Evolutionary conservation across 2,888 invertebrate genomes (phyloP).

Genomic region (Luffia ferchaultella): DNA sequence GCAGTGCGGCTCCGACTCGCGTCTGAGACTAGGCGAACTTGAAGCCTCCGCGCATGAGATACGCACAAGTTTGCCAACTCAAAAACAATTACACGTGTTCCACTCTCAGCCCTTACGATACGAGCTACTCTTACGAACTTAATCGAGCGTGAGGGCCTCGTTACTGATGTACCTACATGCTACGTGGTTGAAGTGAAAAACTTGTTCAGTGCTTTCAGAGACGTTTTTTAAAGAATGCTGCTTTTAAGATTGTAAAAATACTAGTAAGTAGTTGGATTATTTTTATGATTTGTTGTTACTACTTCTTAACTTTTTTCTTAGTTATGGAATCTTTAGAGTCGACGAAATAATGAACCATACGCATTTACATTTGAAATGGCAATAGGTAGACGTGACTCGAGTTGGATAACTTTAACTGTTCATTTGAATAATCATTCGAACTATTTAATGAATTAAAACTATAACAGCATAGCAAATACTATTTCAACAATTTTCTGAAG

Average conservation of each 20-base stretch:
- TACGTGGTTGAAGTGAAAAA: background rate
- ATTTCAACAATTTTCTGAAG: no score
- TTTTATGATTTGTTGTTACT: no score
- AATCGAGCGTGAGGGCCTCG: background rate
- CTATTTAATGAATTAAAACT: no score
- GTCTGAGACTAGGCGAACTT: background rate
- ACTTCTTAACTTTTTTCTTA: no score
- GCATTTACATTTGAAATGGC: no score
- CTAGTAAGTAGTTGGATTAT: background rate
- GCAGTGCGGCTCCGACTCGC: constrained; percentile 27
- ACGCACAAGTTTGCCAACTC: constrained; percentile 8
- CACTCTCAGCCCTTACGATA: background rate
- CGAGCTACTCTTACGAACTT: background rate
- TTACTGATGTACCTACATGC: no score
- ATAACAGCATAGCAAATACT: no score
- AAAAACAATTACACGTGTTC: constrained; percentile 1
- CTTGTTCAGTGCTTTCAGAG: background rate
- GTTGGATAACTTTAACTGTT: no score
- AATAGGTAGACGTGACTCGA: no score
- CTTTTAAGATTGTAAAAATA: background rate
- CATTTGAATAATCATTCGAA: no score
- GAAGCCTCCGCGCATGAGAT: constrained; percentile 2
- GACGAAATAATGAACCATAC: no score
- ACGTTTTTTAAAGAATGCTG: background rate
- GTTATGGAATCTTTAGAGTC: no score